Conservation (phyloP, 2,888 invertebrate species). For the Aleiodes testaceus region DNA sequence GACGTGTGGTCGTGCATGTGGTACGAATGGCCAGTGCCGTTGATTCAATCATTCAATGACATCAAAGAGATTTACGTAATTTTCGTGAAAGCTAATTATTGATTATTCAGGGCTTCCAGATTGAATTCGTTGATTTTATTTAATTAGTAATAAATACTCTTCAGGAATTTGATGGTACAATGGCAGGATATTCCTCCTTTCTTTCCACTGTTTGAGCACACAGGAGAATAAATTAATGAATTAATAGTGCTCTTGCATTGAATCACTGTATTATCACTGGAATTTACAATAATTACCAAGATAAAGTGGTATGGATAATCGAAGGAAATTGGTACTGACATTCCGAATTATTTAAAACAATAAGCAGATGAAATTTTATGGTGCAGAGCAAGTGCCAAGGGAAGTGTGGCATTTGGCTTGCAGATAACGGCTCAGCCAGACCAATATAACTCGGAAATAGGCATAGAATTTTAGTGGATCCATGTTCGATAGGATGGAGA, state of each 20-base stretch:
- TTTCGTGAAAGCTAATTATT: conserved; percentile 22
- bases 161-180: conserved; percentile 6
- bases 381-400: conserved; percentile 5
- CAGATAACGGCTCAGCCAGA: conserved; percentile 7
- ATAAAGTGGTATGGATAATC: no score
- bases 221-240: no score
- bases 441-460: conserved; percentile 11
- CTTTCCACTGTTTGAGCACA: conserved; percentile 9
- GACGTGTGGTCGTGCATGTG: conserved; percentile 1
- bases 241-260: no score
- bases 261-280: conserved; percentile 25
- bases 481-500: conserved; percentile 11
- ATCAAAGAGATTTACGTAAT: conserved; percentile 28
- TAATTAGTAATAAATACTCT: background rate
- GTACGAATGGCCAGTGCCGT: background rate
- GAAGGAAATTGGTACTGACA: no score
- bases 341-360: background rate
- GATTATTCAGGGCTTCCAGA: conserved; percentile 11
- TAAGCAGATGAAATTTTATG: conserved; percentile 28
- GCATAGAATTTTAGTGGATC: conserved; percentile 22
- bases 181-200: conserved; percentile 21
- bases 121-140: conserved; percentile 7
- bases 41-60: conserved; percentile 26
- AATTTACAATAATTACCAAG: background rate
- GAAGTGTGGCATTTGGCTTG: conserved; percentile 9